phyloP scores from a whole-genome alignment of 2,888 invertebrate species.

The Alsophila aescularia region DNA sequence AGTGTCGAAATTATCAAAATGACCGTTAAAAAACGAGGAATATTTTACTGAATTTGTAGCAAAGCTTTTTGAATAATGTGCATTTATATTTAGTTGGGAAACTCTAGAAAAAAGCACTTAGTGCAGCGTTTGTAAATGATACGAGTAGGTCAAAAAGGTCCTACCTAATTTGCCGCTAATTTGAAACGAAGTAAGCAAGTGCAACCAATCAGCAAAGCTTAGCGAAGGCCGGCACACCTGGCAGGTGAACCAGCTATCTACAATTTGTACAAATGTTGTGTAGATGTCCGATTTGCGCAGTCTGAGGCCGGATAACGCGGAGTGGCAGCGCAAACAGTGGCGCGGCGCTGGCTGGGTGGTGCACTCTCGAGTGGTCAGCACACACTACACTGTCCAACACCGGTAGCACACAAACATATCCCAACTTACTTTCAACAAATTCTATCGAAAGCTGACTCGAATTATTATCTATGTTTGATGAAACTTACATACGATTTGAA shows the following conservation, averaged over 20 bases:
- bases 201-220: constrained; percentile 4
- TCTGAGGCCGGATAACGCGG: constrained; percentile 47
- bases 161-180: neutral
- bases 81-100: no score
- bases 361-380: constrained; percentile 69
- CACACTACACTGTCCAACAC: constrained; percentile 73
- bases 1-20: neutral
- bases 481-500: constrained; percentile 21
- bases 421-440: constrained; percentile 68
- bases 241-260: neutral
- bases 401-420: constrained; percentile 78
- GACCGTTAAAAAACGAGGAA: neutral
- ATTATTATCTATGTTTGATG: constrained; percentile 39
- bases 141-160: neutral
- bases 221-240: neutral
- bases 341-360: constrained; percentile 67
- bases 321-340: constrained; percentile 50
- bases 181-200: neutral
- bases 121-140: neutral
- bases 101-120: no score
- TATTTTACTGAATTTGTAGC: no score
- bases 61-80: no score
- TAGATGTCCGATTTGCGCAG: constrained; percentile 52
- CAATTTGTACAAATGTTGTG: constrained; percentile 9
- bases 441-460: constrained; percentile 54